These are phyloP conservation scores for Sinonovacula constricta DNA, from an alignment of 1,140 invertebrate species.

Conservation along the genomic window DNA sequence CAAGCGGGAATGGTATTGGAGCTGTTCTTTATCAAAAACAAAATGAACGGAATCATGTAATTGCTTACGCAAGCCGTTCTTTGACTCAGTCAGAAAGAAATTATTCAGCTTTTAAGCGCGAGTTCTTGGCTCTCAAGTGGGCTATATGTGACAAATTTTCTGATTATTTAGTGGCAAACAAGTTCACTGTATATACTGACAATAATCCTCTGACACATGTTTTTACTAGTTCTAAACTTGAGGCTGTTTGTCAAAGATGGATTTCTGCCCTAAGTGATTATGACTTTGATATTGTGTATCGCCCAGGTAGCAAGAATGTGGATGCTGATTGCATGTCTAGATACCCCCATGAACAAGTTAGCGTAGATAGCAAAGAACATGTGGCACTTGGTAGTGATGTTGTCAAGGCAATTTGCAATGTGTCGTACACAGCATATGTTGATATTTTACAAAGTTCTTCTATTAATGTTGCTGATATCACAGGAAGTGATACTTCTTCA, in stretches of 20 bases:
- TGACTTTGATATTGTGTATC: slow-evolving; percentile 44
- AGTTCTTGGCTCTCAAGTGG: slow-evolving; percentile 13
- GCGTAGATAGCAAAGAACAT: too few species aligned
- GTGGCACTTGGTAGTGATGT: too few species aligned
- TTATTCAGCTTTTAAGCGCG: background rate
- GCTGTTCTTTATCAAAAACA: slow-evolving; percentile 22
- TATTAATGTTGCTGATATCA: too few species aligned
- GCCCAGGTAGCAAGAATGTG: slow-evolving; percentile 26
- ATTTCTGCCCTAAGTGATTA: slow-evolving; percentile 31
- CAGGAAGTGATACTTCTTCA: too few species aligned
- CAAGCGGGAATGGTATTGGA: background rate
- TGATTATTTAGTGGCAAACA: slow-evolving; percentile 4
- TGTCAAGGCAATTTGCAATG: too few species aligned
- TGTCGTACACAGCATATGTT: too few species aligned
- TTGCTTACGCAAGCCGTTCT: slow-evolving; percentile 23
- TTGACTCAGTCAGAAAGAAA: slow-evolving; percentile 8
- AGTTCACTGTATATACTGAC: slow-evolving; percentile 41
- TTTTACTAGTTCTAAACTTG: slow-evolving; percentile 38
- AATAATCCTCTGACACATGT: slow-evolving; percentile 51
- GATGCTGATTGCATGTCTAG: slow-evolving; percentile 54
- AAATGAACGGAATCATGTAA: background rate
- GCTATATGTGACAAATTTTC: slow-evolving; percentile 1
- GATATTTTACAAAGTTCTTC: too few species aligned
- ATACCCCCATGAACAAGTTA: too few species aligned
- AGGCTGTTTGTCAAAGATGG: slow-evolving; percentile 49